A percentile compares a stretch with the other conserved stretches of the same genome.
phyloP scores from a whole-genome alignment of 2,797 vertebrate genomes.

The Micromesistius poutassou region DNA sequence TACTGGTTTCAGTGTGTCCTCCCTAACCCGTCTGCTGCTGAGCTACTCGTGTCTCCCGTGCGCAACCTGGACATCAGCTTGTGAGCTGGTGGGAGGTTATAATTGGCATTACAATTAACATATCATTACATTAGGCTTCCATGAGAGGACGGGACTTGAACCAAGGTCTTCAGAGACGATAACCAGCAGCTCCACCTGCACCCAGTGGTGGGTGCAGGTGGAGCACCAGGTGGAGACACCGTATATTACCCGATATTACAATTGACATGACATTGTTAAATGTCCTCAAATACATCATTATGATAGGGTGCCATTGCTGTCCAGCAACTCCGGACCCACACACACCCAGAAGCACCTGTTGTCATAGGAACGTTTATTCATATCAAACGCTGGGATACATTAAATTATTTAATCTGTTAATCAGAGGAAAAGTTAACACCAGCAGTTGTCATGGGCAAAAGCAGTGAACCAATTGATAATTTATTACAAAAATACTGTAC shows the following conservation, averaged over 20 bases:
- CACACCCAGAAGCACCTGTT: background rate
- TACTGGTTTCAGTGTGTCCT: too few relatives aligned
- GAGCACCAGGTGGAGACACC: too few relatives aligned
- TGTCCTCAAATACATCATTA: background rate
- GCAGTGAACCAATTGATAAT: background rate
- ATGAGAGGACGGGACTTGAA: background rate
- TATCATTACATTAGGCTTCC: background rate
- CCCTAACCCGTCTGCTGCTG: too few relatives aligned
- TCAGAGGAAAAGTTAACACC: background rate
- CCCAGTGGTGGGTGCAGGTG: too few relatives aligned
- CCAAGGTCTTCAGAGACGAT: background rate
- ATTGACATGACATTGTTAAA: background rate
- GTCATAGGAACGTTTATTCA: background rate
- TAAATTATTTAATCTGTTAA: background rate
- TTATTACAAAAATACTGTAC: background rate
- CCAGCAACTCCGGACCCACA: too few relatives aligned
- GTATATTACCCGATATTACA: background rate
- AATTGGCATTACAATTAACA: background rate
- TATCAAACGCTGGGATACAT: background rate
- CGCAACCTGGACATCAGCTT: too few relatives aligned
- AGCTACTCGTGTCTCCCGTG: too few relatives aligned
- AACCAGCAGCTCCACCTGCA: background rate
- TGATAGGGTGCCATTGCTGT: background rate
- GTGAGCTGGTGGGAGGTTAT: too few relatives aligned
- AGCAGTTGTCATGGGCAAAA: too few relatives aligned